Conservation (phyloP, 53 echinoderm and acorn worm genomes). For the Patiria pectinifera region DNA sequence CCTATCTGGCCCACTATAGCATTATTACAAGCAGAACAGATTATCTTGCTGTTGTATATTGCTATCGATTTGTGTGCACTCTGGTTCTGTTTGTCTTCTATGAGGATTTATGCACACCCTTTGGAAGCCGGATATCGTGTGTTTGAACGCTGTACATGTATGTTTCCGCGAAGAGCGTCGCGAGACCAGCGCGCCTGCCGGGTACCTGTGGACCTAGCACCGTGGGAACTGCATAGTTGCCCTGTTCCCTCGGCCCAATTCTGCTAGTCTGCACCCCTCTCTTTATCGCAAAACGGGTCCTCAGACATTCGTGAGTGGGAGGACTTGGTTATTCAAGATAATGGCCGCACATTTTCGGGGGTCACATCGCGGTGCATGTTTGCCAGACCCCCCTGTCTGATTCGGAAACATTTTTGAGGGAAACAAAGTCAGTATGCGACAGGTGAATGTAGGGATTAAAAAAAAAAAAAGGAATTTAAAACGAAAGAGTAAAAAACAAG, state of each 20-base stretch:
- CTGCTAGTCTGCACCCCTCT: neutral
- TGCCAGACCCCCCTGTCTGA: neutral
- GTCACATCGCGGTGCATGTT: neutral
- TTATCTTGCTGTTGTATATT: no score
- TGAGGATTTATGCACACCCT: neutral
- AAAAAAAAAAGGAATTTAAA: neutral
- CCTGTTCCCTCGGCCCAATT: conserved; percentile 47
- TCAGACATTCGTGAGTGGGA: conserved; percentile 21
- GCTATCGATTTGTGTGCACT: no score
- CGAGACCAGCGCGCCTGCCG: neutral
- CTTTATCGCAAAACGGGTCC: conserved; percentile 30
- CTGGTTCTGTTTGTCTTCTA: neutral
- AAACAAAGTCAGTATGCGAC: neutral
- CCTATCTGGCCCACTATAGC: no score
- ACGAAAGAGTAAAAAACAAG: neutral
- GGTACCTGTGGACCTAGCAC: neutral
- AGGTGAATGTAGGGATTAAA: neutral
- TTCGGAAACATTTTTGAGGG: neutral
- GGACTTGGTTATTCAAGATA: conserved; percentile 6
- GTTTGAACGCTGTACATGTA: neutral
- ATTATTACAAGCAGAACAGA: no score
- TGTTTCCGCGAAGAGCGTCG: neutral
- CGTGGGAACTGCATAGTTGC: conserved; percentile 39
- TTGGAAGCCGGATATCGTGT: neutral
- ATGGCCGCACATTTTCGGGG: conserved; percentile 1